phyloP scores from a whole-genome alignment of 2,113 vertebrate genomes.

The Nettapus auritus region DNA sequence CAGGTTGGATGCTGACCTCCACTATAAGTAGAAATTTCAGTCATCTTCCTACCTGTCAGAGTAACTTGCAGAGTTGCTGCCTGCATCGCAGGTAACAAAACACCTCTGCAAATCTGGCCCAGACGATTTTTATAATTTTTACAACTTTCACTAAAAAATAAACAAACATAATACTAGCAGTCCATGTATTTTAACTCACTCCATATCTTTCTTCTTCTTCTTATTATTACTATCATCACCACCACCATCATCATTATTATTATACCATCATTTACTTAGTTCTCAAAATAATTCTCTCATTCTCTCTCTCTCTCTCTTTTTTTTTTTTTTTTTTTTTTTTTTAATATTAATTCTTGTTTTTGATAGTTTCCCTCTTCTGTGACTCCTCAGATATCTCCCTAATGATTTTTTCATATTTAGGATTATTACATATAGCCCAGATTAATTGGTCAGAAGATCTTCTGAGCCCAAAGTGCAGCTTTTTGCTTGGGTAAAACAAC shows the following conservation, averaged over 20 bases:
- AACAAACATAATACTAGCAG: background rate
- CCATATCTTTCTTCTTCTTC: too few relatives aligned
- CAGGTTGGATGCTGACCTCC: background rate
- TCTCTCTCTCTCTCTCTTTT: too few relatives aligned
- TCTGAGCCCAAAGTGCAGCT: background rate
- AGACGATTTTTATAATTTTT: background rate
- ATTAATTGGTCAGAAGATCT: background rate
- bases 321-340: background rate
- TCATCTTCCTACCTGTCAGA: background rate
- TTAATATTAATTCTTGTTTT: background rate
- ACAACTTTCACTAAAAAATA: background rate
- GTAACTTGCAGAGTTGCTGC: background rate
- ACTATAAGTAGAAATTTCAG: fast-evolving
- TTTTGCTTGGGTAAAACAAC: background rate
- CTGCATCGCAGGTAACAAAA: fast-evolving
- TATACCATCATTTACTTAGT: background rate
- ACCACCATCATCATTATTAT: background rate
- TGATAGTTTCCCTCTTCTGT: background rate
- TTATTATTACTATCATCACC: too few relatives aligned
- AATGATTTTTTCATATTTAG: background rate
- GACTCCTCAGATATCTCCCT: background rate
- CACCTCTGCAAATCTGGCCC: background rate
- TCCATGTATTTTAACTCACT: background rate
- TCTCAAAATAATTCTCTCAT: background rate
- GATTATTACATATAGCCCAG: background rate